These are phyloP conservation scores for Phalacrocorax pelagicus DNA, from an alignment of 2,113 vertebrate genomes.

Conservation along the genomic window DNA sequence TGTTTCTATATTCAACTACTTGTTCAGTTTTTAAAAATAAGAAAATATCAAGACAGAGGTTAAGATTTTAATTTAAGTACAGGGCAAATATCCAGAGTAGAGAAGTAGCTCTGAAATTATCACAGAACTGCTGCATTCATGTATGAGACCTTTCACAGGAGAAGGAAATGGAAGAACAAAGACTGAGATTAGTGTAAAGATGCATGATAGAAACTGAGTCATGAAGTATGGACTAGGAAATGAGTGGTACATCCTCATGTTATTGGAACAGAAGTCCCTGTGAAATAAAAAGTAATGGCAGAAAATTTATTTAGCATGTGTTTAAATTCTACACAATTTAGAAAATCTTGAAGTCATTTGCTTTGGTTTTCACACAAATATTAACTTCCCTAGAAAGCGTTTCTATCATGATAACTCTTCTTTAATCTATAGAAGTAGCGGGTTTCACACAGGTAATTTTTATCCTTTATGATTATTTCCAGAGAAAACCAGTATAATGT, in stretches of 20 bases:
- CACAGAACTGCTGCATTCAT: neutral
- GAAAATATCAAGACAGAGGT: neutral
- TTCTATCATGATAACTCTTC: neutral
- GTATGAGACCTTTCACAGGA: neutral
- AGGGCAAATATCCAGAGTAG: neutral
- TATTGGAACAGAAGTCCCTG: neutral
- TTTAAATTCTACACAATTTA: rapidly evolving
- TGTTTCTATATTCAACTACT: neutral
- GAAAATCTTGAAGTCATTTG: neutral
- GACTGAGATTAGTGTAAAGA: neutral
- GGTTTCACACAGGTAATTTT: neutral
- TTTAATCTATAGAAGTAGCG: neutral
- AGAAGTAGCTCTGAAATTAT: neutral
- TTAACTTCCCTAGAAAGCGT: neutral
- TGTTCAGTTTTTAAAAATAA: neutral
- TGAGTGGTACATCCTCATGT: neutral
- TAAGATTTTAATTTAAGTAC: neutral
- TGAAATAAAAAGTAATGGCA: neutral
- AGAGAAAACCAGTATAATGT: neutral
- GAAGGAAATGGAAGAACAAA: neutral
- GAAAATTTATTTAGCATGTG: neutral
- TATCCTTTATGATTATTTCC: neutral
- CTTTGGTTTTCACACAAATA: neutral
- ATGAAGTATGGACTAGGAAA: neutral
- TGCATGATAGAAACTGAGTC: neutral